Base-by-base conservation (phyloP, 2,797 vertebrate genomes). In the Nannoperca obscura region DNA sequence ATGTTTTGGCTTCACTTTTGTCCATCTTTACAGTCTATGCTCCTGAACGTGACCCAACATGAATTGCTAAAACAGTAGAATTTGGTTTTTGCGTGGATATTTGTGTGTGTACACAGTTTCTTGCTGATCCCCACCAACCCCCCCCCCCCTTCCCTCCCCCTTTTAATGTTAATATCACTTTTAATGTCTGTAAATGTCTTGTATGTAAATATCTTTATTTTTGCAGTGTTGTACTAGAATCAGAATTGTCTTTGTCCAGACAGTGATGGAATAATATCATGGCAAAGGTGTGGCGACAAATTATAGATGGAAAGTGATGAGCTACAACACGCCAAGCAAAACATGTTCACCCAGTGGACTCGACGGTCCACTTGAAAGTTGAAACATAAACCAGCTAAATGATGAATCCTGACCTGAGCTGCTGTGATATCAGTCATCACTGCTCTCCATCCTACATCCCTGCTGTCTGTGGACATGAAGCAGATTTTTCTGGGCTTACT, bases 391-490 rank as follows among this genome's bases (percentile, higher is more conserved):
- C 10, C 19, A 58, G 9, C 36, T 57, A 8, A 71, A 72, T 34
- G 70, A 58, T 42, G 60, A 84, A 27, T 32, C 68, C 61, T 44
- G 61, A 70, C 1, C 30, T 17, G 49, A 77, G 61, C 67, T 65
- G 73, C 75, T 74, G 81, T 81, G 71, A 81, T 71, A 62, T 68
- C 61, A 42, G 53, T 71, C 80, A 72, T 85, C 86, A 59, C 78
- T 77, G 82, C 71, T 77, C 76, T 83, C 69, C 85, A 78, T 84
- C 71, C 52, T 55, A 63, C 80, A 77, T 78, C 80, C 66, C 74
- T 80, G 72, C 70, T 78, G 80, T 88, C 65, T 77, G 78, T 77
- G 71, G 54, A 79, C 67, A 47, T 74, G 42, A 52, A 20, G 52
- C 52, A 64, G 47, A 46, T 77, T 84, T 83, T 71, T 66, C 60